phyloP scores from a whole-genome alignment of 2,888 invertebrate species.

The Eupithecia inturbata region DNA sequence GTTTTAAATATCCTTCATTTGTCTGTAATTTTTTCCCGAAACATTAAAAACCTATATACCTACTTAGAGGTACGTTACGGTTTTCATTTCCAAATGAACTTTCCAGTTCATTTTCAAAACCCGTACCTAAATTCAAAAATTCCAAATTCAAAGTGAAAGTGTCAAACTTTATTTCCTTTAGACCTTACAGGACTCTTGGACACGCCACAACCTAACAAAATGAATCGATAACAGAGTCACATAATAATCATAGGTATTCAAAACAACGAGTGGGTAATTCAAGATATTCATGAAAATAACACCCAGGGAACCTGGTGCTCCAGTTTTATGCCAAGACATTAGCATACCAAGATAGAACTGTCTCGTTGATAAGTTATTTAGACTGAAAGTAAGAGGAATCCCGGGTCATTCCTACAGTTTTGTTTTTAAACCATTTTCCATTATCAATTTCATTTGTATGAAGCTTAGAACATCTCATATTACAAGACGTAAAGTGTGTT shows the following conservation, averaged over 20 bases:
- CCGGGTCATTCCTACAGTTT: conserved; percentile 6
- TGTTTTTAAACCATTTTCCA: not conserved
- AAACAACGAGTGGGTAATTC: conserved; percentile 2
- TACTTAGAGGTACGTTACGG: too few species aligned
- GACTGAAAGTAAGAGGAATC: conserved; percentile 16
- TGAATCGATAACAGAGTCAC: not conserved
- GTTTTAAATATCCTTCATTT: too few species aligned
- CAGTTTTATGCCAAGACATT: conserved; percentile 6
- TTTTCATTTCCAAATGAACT: not conserved
- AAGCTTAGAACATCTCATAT: not conserved
- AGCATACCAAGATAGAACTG: conserved; percentile 20
- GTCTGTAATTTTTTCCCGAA: too few species aligned
- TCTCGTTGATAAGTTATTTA: conserved; percentile 18
- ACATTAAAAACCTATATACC: too few species aligned
- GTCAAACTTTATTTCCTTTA: too few species aligned
- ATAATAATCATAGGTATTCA: not conserved
- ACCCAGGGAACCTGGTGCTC: not conserved
- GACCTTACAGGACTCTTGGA: too few species aligned
- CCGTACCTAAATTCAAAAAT: too few species aligned
- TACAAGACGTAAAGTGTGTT: not conserved
- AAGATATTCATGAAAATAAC: conserved; percentile 1
- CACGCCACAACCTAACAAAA: not conserved
- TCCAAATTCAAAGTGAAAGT: too few species aligned
- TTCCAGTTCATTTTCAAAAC: too few species aligned
- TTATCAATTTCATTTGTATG: not conserved